phyloP scores from a whole-genome alignment of 2,113 vertebrate species.

The Petromus typicus region DNA sequence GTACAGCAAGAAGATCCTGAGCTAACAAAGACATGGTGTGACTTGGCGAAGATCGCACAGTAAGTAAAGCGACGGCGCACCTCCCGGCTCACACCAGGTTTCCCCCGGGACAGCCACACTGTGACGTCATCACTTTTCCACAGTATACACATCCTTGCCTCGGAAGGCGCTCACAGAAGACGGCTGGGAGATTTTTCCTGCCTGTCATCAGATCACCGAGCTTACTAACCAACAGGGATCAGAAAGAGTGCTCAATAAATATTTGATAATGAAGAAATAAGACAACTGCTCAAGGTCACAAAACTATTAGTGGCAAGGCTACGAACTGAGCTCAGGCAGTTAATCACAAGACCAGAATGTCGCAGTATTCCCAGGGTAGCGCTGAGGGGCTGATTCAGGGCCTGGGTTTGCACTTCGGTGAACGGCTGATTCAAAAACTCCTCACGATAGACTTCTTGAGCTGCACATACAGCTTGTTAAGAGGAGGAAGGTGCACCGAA shows the following conservation, averaged over 20 bases:
- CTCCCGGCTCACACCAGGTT: not conserved
- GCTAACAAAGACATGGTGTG: not conserved
- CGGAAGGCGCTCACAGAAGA: not conserved
- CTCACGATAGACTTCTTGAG: constrained; percentile 61
- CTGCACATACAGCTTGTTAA: not conserved
- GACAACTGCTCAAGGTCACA: constrained; percentile 52
- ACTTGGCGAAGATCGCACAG: not conserved
- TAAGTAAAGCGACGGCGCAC: not conserved
- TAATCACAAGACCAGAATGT: constrained; percentile 49
- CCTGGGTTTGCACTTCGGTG: constrained; percentile 46
- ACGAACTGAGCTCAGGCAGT: constrained; percentile 62
- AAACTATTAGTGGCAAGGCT: not conserved
- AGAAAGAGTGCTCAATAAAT: constrained; percentile 43
- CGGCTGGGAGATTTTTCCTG: not conserved
- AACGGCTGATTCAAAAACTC: constrained; percentile 61
- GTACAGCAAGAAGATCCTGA: not conserved
- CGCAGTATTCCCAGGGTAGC: constrained; percentile 44
- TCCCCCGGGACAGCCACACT: not conserved
- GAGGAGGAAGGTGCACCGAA: constrained; percentile 13
- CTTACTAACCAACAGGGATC: not conserved
- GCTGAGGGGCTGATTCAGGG: constrained; percentile 52
- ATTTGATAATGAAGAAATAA: constrained; percentile 46
- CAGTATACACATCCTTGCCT: constrained; percentile 14
- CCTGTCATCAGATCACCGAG: not conserved
- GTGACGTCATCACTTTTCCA: not conserved